Evolutionary conservation across 2,113 vertebrate species (phyloP).

Genomic region (Ramphastos sulfuratus): DNA sequence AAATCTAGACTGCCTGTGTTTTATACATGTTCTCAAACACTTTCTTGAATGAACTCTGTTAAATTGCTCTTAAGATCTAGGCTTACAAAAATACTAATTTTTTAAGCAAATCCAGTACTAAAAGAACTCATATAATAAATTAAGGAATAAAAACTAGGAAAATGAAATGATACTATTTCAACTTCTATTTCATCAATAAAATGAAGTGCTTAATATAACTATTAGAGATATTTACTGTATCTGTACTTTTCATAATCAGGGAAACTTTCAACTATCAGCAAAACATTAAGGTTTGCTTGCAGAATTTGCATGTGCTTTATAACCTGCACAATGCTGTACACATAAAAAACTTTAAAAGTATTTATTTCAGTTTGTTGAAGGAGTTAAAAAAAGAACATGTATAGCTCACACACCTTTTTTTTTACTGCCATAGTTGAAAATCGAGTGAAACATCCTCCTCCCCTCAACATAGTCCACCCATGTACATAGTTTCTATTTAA

Average conservation of each 20-base stretch:
- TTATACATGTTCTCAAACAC: background rate
- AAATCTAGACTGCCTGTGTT: background rate
- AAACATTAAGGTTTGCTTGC: background rate
- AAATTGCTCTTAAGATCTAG: background rate
- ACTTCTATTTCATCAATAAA: background rate
- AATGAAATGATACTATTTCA: background rate
- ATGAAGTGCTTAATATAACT: background rate
- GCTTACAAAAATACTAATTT: background rate
- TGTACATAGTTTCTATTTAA: background rate
- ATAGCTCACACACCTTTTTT: background rate
- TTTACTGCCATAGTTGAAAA: background rate
- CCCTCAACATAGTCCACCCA: rapidly evolving
- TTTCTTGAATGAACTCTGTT: background rate
- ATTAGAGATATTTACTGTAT: background rate
- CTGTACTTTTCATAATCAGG: background rate
- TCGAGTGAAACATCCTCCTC: background rate
- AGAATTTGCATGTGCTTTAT: background rate
- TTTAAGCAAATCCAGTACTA: background rate
- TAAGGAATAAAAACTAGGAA: background rate
- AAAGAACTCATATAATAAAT: background rate
- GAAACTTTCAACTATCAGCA: background rate
- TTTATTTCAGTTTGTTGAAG: background rate
- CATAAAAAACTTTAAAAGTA: rapidly evolving
- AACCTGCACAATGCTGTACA: background rate
- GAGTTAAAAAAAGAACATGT: background rate